phyloP scores from a whole-genome alignment of 1,140 invertebrate genomes.

The Pemphigus obesinymphae region DNA sequence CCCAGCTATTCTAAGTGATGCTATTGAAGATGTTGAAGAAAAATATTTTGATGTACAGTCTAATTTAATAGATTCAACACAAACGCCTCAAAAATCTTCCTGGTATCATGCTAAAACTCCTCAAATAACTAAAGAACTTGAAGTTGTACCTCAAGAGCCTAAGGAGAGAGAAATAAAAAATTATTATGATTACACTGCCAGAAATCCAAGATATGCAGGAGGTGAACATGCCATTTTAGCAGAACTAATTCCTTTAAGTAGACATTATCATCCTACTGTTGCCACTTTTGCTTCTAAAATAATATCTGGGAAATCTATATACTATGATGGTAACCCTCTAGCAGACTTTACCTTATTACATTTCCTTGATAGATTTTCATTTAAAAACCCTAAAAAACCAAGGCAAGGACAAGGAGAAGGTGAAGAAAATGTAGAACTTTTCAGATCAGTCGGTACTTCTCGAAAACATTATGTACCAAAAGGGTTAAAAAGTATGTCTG shows the following conservation, averaged over 20 bases:
- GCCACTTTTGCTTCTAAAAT: conserved; percentile 79
- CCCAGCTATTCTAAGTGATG: neutral
- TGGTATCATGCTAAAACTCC: conserved; percentile 41
- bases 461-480: conserved; percentile 60
- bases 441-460: conserved; percentile 56
- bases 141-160: conserved; percentile 45
- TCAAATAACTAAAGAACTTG: conserved; percentile 48
- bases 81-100: conserved; percentile 25
- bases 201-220: conserved; percentile 80
- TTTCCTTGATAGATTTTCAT: conserved; percentile 92
- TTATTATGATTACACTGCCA: conserved; percentile 59
- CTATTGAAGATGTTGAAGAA: conserved; percentile 50
- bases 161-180: conserved; percentile 42
- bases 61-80: neutral
- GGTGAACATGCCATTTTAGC: conserved; percentile 63
- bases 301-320: conserved; percentile 67
- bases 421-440: conserved; percentile 50
- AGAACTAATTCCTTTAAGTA: conserved; percentile 66
- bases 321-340: conserved; percentile 86
- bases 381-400: conserved; percentile 87
- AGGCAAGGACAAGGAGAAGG: conserved; percentile 48
- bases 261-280: conserved; percentile 89
- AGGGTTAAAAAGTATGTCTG: conserved; percentile 59
- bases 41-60: conserved; percentile 49
- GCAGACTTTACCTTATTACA: conserved; percentile 83